Conservation (phyloP, 2,888 invertebrate genomes). For the Cantharis lateralis region DNA sequence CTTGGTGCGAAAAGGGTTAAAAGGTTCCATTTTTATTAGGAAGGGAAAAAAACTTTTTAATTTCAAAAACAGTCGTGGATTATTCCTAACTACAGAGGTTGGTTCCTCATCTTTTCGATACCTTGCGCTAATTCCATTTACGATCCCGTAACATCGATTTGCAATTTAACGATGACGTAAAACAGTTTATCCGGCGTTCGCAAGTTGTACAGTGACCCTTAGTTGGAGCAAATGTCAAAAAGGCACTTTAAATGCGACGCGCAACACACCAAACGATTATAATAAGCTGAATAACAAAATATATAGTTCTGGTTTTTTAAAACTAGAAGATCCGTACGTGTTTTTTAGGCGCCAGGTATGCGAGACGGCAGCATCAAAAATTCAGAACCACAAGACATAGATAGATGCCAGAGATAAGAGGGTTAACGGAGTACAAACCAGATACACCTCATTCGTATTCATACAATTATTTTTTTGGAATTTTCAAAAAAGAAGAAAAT, state of each 20-base stretch:
- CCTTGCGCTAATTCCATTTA: neutral
- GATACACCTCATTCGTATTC: neutral
- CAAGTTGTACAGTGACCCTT: neutral
- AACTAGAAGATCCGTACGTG: conserved; percentile 11
- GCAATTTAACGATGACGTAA: neutral
- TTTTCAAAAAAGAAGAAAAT: neutral
- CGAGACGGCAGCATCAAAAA: conserved; percentile 30
- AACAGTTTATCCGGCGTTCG: neutral
- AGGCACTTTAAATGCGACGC: conserved; percentile 9
- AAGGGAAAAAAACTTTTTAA: no score
- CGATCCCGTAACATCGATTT: neutral
- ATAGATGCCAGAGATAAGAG: conserved; percentile 34
- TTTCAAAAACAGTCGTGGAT: neutral
- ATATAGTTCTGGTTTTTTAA: conserved; percentile 19
- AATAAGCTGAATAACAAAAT: conserved; percentile 19
- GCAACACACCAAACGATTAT: conserved; percentile 11
- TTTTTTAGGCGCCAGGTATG: conserved; percentile 31
- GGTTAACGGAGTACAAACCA: neutral
- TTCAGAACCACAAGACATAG: conserved; percentile 32
- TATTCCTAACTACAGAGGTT: neutral
- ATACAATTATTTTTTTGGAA: neutral
- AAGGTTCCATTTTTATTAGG: neutral
- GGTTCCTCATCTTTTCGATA: no score
- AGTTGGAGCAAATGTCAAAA: neutral
- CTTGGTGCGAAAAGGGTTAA: neutral